These are phyloP conservation scores for Pseudopipra pipra DNA, from an alignment of 2,113 vertebrate species.

Conservation along the genomic window DNA sequence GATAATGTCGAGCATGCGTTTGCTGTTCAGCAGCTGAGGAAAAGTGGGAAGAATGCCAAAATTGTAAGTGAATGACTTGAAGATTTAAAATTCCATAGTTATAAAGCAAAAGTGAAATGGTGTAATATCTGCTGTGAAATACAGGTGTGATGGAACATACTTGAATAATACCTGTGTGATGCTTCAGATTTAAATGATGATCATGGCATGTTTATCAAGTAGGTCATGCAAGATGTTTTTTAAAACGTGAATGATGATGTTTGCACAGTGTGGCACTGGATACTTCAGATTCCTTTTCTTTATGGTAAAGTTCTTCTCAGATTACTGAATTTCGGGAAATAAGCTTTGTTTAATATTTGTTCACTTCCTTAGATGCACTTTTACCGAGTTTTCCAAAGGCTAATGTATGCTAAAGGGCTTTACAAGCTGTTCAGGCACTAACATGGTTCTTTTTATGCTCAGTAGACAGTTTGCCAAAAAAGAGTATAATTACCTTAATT, in stretches of 20 bases:
- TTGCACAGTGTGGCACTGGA: not conserved
- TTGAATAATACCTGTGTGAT: not conserved
- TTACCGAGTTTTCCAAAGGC: not conserved
- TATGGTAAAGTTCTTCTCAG: not conserved
- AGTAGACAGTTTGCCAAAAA: not conserved
- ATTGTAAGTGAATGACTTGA: slow-evolving; percentile 85
- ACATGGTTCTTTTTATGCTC: not conserved
- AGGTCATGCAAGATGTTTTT: not conserved
- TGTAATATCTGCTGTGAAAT: not conserved
- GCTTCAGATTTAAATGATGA: not conserved
- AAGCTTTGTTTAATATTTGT: not conserved
- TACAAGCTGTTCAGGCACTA: not conserved
- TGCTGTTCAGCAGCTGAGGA: slow-evolving; percentile 96
- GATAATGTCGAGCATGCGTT: slow-evolving; percentile 98
- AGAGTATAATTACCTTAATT: slow-evolving; percentile 55
- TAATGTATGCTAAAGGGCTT: not conserved
- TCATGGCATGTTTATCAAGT: not conserved
- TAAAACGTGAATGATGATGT: not conserved
- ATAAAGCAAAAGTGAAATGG: not conserved
- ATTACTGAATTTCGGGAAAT: not conserved
- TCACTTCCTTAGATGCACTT: not conserved
- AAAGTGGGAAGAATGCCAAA: slow-evolving; percentile 99
- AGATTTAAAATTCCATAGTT: not conserved
- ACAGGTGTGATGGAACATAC: not conserved
- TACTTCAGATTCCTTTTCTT: not conserved